Evolutionary conservation across 2,113 vertebrate genomes (phyloP), one percentile per base, ranked within the genome.

Genomic region (Ancistrus triradiatus): DNA sequence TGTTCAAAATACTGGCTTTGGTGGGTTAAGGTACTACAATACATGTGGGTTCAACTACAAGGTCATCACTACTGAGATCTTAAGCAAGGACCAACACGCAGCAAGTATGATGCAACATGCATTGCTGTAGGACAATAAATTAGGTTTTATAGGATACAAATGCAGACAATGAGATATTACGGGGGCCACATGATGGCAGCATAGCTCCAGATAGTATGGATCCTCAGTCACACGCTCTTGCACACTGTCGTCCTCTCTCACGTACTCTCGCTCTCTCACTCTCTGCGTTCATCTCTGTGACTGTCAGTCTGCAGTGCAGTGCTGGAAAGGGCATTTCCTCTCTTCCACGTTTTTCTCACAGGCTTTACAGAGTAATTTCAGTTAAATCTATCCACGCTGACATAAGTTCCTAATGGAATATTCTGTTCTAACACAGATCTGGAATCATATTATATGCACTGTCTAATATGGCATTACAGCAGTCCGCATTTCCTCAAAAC

Each of bases 161-260:
- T n/a, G n/a, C n/a, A n/a, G n/a, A n/a, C n/a, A n/a, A n/a, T n/a
- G n/a, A n/a, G n/a, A n/a, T n/a, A n/a, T n/a, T 42, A 17, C 8
- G 47, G 6, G 17, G 10, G 4, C 68, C 68, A 70, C 43, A 51
- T 51, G 68, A 52, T 63, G 68, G 71, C 66, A 73, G 66, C 66
- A 69, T 58, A 56, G 53, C 25, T 53, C 50, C 42, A 69, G 49
- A 15, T 22, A 35, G 18, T n/a, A 14, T 37, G 7, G 28, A 28
- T 14, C 2, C 2, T 6, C 11, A 4, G 4, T 28, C 1, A 9
- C 18, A 27, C 2, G 31, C 22, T 31, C 55, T 1, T 10, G n/a
- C n/a, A 6, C 13, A 1, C 58, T 66, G 70, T 62, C 46, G 71
- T 74, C 69, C 59, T 63, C 33, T 49, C 18, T 13, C 33, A 13